Base-by-base conservation (phyloP, 2,888 invertebrate genomes). In the Thereva nobilitata region DNA sequence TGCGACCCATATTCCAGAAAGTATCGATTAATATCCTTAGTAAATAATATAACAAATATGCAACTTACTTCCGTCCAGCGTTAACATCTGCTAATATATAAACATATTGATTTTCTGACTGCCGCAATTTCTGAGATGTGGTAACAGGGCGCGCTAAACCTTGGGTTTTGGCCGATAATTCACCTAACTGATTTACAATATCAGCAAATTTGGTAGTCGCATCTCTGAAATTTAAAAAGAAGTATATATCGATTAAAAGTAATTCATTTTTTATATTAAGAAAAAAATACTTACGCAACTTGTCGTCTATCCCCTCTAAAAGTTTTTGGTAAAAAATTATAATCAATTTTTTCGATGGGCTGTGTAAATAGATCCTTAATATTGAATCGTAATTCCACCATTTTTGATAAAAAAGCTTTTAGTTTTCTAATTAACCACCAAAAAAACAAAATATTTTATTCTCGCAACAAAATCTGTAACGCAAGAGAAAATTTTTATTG, bases 131-230 rank as follows among this genome's bases (percentile, higher is more conserved):
- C 23, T 88, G 86, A 0, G 89, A 85, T 0, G 88, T 88, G 34
- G 92, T 92, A 72, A 92, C 89, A 1, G 89, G 85, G 75, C 87
- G 89, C 72, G 82, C 85, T 1, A 92, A 83, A 2, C 88, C 89
- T 79, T 92, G 92, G 4, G 91, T 90, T 12, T 79, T 77, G 0
- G 91, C 89, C 3, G 92, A 92, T 66, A 87, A 85, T 76, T 86
- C 84, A 0, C 92, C 92, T 76, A 92, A 84, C 6, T 81, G 82
- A 77, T 92, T 89, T 40, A 92, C 82, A 53, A 91, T 80, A 74
- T 85, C 86, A 1, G 86, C 82, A 71, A 88, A 80, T 75, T 86
- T 85, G 55, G 83, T 82, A 71, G 86, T 84, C 70, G 84, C 83
- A 77, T 88, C 86, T 79, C 87, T 87, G 77, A 47, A 82, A 82